phyloP scores from a whole-genome alignment of 1,140 invertebrate species.

The Drosophila tani region DNA sequence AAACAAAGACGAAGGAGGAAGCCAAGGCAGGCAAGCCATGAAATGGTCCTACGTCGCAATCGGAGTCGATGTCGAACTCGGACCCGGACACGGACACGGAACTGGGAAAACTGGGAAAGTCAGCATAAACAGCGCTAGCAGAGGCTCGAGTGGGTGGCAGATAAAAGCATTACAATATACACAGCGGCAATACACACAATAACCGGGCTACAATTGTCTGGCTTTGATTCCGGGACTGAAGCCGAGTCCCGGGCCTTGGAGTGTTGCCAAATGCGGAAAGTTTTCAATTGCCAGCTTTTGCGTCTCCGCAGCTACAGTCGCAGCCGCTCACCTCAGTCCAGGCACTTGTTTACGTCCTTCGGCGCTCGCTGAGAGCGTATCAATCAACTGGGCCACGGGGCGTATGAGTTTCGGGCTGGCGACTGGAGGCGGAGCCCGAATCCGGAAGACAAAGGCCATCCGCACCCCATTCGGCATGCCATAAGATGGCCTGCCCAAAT shows the following conservation, averaged over 20 bases:
- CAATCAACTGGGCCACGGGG: conserved; percentile 62
- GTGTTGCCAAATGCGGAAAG: conserved; percentile 58
- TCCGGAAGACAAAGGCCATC: conserved; percentile 9
- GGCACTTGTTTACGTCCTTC: conserved; percentile 54
- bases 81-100: conserved; percentile 14
- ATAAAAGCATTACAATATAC: conserved; percentile 43
- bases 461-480: conserved; percentile 8
- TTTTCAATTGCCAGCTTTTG: conserved; percentile 64
- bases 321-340: conserved; percentile 12
- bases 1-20: conserved; percentile 39
- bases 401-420: conserved; percentile 26
- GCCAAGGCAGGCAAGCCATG: conserved; percentile 33
- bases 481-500: conserved; percentile 19
- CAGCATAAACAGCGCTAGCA: conserved; percentile 47
- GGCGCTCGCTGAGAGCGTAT: conserved; percentile 45
- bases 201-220: conserved; percentile 58
- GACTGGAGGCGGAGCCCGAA: neutral
- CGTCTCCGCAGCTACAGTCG: conserved; percentile 27
- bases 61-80: conserved; percentile 21
- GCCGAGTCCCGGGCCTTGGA: conserved; percentile 21
- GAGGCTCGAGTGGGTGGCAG: conserved; percentile 19
- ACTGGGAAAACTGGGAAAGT: conserved; percentile 8
- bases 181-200: conserved; percentile 32
- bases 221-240: conserved; percentile 27
- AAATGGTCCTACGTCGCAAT: conserved; percentile 35